Conservation (phyloP, 2,113 vertebrate genomes). For the Setophaga petechia region DNA sequence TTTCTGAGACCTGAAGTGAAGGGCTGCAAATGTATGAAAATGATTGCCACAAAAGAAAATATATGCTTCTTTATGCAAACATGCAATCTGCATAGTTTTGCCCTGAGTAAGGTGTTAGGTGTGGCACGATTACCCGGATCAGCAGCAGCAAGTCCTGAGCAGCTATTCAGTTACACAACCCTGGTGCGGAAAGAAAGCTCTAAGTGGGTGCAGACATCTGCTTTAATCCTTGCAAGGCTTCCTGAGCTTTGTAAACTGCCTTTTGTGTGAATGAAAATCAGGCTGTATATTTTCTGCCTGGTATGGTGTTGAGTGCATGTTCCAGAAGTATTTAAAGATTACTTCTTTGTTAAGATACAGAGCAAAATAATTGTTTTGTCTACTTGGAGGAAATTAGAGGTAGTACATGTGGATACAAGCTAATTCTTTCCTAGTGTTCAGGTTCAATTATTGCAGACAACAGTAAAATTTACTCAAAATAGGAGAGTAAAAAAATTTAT, state of each 20-base stretch:
- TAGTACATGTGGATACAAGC: not conserved
- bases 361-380: not conserved
- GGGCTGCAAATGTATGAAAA: not conserved
- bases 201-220: constrained; percentile 36
- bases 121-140: not conserved
- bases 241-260: not conserved
- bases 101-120: not conserved
- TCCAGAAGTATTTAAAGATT: not conserved
- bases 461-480: not conserved
- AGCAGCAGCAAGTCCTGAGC: not conserved
- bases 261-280: constrained; percentile 27
- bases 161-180: not conserved
- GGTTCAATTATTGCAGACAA: not conserved
- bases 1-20: not conserved
- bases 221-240: not conserved
- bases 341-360: not conserved
- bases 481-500: not conserved
- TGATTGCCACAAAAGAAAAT: not conserved
- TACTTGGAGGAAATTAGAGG: not conserved
- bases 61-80: not conserved
- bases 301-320: not conserved
- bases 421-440: not conserved
- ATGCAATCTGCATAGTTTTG: not conserved
- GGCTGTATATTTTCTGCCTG: not conserved
- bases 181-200: not conserved